Evolutionary conservation across 2,797 vertebrate species (phyloP).

Genomic region (Dendrocincla tyrannina): DNA sequence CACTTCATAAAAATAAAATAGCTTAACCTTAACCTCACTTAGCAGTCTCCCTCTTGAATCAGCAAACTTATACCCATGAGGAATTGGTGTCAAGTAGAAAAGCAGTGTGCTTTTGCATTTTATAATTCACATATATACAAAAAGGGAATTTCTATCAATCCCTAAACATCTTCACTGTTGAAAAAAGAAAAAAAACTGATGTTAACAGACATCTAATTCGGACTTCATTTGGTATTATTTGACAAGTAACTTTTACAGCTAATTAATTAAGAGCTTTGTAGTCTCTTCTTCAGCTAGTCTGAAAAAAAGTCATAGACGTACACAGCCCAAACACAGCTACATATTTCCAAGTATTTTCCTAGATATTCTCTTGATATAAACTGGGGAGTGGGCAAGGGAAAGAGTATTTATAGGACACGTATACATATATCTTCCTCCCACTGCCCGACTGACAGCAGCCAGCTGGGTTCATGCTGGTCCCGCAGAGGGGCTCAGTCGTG

Average conservation of each 20-base stretch:
- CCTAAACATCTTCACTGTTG: not conserved
- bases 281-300: not conserved
- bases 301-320: not conserved
- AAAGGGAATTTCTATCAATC: not conserved
- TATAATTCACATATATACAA: not conserved
- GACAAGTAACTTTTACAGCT: not conserved
- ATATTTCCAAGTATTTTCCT: not conserved
- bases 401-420: not conserved
- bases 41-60: not conserved
- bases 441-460: not conserved
- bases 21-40: not conserved
- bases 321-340: accelerated
- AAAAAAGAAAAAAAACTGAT: not conserved
- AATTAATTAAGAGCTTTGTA: not conserved
- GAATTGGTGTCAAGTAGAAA: not conserved
- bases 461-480: accelerated
- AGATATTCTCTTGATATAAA: not conserved
- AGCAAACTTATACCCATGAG: not conserved
- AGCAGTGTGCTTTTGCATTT: not conserved
- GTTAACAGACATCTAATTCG: not conserved
- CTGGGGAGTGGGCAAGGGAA: accelerated
- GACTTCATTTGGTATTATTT: not conserved
- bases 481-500: accelerated
- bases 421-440: not conserved
- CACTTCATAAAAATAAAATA: not conserved